phyloP scores from a whole-genome alignment of 1,140 invertebrate genomes.

The Bacillus rossius region DNA sequence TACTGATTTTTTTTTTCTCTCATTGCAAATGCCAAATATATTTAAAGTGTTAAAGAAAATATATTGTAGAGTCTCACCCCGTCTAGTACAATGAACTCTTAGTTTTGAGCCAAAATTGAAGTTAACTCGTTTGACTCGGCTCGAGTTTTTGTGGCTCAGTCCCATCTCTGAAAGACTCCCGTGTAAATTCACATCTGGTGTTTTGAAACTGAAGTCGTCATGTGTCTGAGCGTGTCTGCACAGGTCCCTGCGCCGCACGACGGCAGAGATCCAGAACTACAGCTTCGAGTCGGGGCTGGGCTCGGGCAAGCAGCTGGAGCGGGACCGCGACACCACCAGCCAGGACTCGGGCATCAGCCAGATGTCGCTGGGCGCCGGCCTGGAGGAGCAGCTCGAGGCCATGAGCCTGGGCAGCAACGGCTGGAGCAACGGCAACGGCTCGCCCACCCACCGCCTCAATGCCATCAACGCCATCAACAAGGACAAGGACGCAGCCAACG shows the following conservation, averaged over 20 bases:
- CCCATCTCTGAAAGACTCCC: too few relatives aligned
- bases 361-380: slow-evolving; percentile 56
- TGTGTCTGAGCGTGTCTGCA: too few relatives aligned
- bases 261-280: slow-evolving; percentile 90
- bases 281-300: slow-evolving; percentile 52
- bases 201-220: too few relatives aligned
- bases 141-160: too few relatives aligned
- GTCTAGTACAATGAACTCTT: too few relatives aligned
- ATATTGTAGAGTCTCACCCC: too few relatives aligned
- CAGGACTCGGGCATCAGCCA: slow-evolving; percentile 88
- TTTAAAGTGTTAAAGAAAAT: too few relatives aligned
- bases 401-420: slow-evolving; percentile 23
- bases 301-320: slow-evolving; percentile 36
- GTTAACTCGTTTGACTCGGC: too few relatives aligned
- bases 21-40: too few relatives aligned
- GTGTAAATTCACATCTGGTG: too few relatives aligned
- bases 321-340: slow-evolving; percentile 72
- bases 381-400: slow-evolving; percentile 51
- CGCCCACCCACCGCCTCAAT: slow-evolving; percentile 40
- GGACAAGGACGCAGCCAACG: slow-evolving; percentile 41
- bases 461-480: slow-evolving; percentile 37
- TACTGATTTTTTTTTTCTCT: too few relatives aligned
- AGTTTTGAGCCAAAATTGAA: too few relatives aligned
- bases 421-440: slow-evolving; percentile 15
- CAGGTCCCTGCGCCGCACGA: slow-evolving; percentile 79